A percentile compares a stretch with the other conserved stretches of the same genome.
Evolutionary conservation across 1,140 invertebrate genomes (phyloP).

Genomic region (Caenorhabditis latens): DNA sequence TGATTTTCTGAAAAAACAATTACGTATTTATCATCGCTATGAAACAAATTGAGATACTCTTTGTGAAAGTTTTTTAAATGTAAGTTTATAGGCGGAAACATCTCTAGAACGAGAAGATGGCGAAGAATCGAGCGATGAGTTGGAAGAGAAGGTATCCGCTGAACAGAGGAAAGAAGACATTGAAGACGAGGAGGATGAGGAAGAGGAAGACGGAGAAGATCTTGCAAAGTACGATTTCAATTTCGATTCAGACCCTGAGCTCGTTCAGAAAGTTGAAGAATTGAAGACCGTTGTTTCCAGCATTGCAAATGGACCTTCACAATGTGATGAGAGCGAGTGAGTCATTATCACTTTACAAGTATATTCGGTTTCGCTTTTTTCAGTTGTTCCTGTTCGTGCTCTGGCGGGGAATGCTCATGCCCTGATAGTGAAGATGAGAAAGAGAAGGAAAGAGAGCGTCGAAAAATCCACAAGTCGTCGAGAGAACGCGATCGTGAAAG

Average conservation of each 20-base stretch:
- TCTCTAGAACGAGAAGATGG: conserved; percentile 50
- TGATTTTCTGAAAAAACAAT: not conserved
- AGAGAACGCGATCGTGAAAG: conserved; percentile 52
- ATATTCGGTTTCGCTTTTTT: not conserved
- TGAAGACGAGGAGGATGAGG: conserved; percentile 78
- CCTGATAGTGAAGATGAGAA: conserved; percentile 56
- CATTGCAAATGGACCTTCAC: not conserved
- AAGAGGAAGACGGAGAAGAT: conserved; percentile 78
- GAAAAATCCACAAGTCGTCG: conserved; percentile 23
- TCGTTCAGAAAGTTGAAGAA: conserved; percentile 27
- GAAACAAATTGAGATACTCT: not conserved
- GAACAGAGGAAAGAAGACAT: conserved; percentile 59
- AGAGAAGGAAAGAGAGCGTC: conserved; percentile 40
- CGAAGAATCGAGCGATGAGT: conserved; percentile 77
- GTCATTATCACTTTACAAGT: not conserved
- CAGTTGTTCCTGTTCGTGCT: conserved; percentile 75
- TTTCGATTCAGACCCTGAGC: conserved; percentile 63
- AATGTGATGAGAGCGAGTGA: conserved; percentile 59
- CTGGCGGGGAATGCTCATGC: conserved; percentile 75
- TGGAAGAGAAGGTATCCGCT: too few species aligned
- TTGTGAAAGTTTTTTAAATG: not conserved
- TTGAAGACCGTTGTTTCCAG: conserved; percentile 47
- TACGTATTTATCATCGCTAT: too few species aligned
- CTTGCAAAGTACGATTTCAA: conserved; percentile 72
- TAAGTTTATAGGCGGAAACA: not conserved